Evolutionary conservation across 1,140 invertebrate genomes (phyloP), one percentile per base, ranked within the genome.

Genomic region (Drosophila pruinosa): DNA sequence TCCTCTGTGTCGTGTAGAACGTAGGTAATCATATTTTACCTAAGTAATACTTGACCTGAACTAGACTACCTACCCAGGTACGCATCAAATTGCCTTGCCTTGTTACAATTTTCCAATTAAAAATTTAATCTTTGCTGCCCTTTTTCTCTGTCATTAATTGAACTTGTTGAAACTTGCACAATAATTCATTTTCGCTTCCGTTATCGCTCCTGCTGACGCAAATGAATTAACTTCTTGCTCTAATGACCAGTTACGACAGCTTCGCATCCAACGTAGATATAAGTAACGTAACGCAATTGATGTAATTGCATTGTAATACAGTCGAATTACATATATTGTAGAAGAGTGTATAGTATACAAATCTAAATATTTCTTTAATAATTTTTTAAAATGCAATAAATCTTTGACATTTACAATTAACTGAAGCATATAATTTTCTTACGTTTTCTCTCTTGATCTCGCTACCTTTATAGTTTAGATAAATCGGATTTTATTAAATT

Each of bases 41-140:
- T 21, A n/a, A 26, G 8, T 39, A 6, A n/a, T 21, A 31, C 10
- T 8, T 64, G 43, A 52, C 14, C 50, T 15, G n/a, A 21, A 15
- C 43, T 24, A 22, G 31, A 48, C 31, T 7, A 50, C 47, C n/a
- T 26, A 15, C 3, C 12, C 19, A 43, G 48, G 15, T 47, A 19
- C 50, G 41, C 26, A 59, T 59, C 63, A 48, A 50, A 34, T 58
- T 41, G 65, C 12, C 7, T 28, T 15, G 57, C 43, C 38, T 26
- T 26, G 22, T 48, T 62, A 26, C 43, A 88, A 75, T 88, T 78
- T 85, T 85, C 58, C 45, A 88, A 86, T 86, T 86, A 86, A 78
- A 81, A 86, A 31, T 67, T 43, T 48, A 65, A 86, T 81, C 81
- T 80, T 81, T 75, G 36, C 68, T 80, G 39, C 58, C 69, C 63